Conservation (phyloP, 2,113 vertebrate species). For the Lasiurus borealis region DNA sequence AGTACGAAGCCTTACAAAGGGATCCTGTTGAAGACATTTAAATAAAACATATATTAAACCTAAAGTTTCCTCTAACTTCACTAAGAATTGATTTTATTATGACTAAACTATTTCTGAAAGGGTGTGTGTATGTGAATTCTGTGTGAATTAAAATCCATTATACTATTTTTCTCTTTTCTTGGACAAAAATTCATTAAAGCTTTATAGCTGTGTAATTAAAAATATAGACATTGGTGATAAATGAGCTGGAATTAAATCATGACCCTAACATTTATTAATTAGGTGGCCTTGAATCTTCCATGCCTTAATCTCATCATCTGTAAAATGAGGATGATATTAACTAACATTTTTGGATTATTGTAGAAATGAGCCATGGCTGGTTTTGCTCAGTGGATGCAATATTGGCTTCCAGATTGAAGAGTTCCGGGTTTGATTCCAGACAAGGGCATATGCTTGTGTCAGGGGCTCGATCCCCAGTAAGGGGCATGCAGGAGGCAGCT, state of each 20-base stretch:
- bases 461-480: too few relatives aligned
- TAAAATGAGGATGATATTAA: neutral
- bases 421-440: fast-evolving
- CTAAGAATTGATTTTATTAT: neutral
- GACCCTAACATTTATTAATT: neutral
- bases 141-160: neutral
- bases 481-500: too few relatives aligned
- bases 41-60: neutral
- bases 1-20: neutral
- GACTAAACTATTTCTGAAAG: neutral
- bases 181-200: neutral
- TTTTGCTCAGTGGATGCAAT: too few relatives aligned
- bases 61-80: neutral
- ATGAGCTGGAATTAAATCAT: neutral
- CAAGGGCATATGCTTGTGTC: too few relatives aligned
- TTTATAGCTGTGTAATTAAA: neutral
- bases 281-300: neutral
- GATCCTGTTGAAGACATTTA: neutral
- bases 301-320: neutral
- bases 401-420: too few relatives aligned
- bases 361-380: neutral
- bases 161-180: neutral
- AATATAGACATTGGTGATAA: neutral
- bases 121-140: neutral
- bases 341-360: neutral